Conservation (phyloP, 2,797 vertebrate genomes). For the Eurystomus glaucurus region DNA sequence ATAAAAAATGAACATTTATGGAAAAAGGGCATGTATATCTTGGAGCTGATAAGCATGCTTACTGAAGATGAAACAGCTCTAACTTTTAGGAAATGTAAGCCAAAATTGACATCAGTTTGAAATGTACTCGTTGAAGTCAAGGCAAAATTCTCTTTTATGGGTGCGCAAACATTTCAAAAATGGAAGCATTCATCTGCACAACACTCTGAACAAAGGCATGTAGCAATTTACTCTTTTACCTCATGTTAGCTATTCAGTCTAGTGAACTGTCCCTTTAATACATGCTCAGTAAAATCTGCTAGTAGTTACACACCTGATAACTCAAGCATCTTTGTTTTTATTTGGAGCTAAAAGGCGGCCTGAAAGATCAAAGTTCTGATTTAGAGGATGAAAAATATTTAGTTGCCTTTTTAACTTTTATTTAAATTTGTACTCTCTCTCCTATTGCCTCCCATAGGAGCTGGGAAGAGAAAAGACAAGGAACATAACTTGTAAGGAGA, state of each 20-base stretch:
- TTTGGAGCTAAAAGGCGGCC: not conserved
- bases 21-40: not conserved
- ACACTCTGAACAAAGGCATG: not conserved
- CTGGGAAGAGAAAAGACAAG: not conserved
- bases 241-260: not conserved
- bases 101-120: not conserved
- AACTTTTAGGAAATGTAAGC: not conserved
- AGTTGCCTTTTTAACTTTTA: not conserved
- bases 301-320: not conserved
- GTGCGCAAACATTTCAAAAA: not conserved
- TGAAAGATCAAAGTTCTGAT: not conserved
- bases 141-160: not conserved
- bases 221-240: not conserved
- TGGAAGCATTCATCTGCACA: not conserved
- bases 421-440: not conserved
- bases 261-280: not conserved
- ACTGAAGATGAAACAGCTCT: not conserved
- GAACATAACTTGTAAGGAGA: not conserved
- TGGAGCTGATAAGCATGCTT: not conserved
- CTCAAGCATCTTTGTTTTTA: not conserved
- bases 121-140: not conserved
- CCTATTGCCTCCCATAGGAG: accelerated
- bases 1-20: not conserved
- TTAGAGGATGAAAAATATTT: not conserved
- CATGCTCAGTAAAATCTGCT: not conserved